These are phyloP conservation scores for Leptinotarsa defecta DNA, from an alignment of 1,140 invertebrate genomes.

Conservation along the genomic window DNA sequence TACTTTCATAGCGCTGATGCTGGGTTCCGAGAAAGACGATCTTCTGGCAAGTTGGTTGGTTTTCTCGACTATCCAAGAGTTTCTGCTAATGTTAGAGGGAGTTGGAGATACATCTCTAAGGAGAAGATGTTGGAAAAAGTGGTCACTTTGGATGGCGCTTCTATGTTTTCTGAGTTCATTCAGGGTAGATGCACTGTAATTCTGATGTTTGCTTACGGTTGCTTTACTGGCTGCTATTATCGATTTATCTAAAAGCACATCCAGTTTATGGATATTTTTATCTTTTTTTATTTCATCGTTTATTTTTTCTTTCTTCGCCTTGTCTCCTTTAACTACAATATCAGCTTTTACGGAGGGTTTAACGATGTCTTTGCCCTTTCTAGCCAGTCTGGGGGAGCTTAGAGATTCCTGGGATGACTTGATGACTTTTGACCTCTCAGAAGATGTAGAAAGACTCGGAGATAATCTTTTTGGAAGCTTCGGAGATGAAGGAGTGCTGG, in stretches of 20 bases:
- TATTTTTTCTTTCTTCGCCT: slow-evolving; percentile 50
- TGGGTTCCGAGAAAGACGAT: slow-evolving; percentile 60
- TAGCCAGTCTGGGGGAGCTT: slow-evolving; percentile 40
- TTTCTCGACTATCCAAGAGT: slow-evolving; percentile 65
- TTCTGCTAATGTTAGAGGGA: slow-evolving; percentile 54
- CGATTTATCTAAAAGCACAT: not conserved
- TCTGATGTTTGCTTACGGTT: slow-evolving; percentile 23
- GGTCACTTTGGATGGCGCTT: slow-evolving; percentile 63
- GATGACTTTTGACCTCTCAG: slow-evolving; percentile 38
- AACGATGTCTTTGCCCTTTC: slow-evolving; percentile 22
- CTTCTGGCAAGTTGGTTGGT: slow-evolving; percentile 65
- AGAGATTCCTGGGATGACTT: slow-evolving; percentile 49
- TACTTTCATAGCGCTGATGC: slow-evolving; percentile 62
- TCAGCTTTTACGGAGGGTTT: not conserved
- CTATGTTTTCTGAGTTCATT: slow-evolving; percentile 62
- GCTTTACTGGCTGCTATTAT: not conserved
- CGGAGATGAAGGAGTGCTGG: slow-evolving; percentile 34
- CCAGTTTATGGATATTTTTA: slow-evolving; percentile 25
- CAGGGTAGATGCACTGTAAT: slow-evolving; percentile 43
- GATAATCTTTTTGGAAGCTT: slow-evolving; percentile 30
- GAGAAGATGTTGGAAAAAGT: slow-evolving; percentile 74
- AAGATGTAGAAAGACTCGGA: slow-evolving; percentile 38
- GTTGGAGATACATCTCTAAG: slow-evolving; percentile 58
- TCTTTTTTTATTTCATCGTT: slow-evolving; percentile 48
- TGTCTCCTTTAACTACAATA: slow-evolving; percentile 28